Evolutionary conservation across 1,140 invertebrate species (phyloP), one percentile per base, ranked within the genome.

Genomic region (Camponotus floridanus): DNA sequence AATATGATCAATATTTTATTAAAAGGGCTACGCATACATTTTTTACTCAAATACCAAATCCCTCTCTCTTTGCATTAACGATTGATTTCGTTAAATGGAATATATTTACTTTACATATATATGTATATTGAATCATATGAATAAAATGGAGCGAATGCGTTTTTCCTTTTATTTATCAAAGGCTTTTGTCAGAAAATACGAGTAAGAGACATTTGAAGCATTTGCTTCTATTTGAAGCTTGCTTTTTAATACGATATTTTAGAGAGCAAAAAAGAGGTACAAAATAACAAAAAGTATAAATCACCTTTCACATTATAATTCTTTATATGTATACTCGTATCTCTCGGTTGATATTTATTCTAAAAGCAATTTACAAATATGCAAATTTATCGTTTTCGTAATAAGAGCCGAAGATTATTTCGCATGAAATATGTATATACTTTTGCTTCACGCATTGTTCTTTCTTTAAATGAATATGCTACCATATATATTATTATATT

Each of bases 81-180:
- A 65, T 64, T 13, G 18, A 26, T 65, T 65, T n/a, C 3, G 31
- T 65, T 78, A 65, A 64, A 78, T 48, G 61, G 13, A 67, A 45
- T 31, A 39, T 48, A 65, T 78, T 33, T 57, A 64, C 64, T 78
- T 78, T 21, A 39, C 18, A 15, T 64, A 65, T 48, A 65, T 26
- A 48, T 78, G 67, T 79, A 48, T n/a, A 79, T 79, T 51, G 31
- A 13, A 45, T 76, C 4, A 31, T 48, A 45, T 67, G n/a, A 33
- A 79, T 67, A 39, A 67, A 51, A 21, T 51, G 3, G 26, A 65
- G 42, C 3, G 11, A 55, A 48, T 18, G 13, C 6, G 26, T 18
- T 67, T 36, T 65, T 31, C 3, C 18, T 65, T 18, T 78, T 67
- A 78, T 67, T 67, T 51, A 21, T 67, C 13, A 39, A 51, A 36